These are phyloP conservation scores for Phocides pigmalion DNA, from an alignment of 1,140 invertebrate genomes.

Conservation along the genomic window DNA sequence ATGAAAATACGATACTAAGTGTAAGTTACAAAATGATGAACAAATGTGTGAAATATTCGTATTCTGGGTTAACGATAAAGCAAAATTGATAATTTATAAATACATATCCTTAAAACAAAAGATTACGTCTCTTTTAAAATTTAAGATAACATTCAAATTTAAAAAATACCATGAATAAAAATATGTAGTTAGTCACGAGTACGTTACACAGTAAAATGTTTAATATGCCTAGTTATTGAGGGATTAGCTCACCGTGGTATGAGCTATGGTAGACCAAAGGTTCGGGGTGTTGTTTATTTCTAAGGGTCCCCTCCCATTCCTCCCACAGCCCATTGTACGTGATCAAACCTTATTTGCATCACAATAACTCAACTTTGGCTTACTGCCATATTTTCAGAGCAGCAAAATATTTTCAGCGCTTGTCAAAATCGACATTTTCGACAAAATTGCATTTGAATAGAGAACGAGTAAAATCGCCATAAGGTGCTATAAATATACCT, in stretches of 20 bases:
- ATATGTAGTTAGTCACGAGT: no score
- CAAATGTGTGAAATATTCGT: no score
- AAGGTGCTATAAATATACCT: background rate
- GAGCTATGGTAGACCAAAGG: background rate
- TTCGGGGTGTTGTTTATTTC: constrained; percentile 56
- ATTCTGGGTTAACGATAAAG: no score
- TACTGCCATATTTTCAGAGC: constrained; percentile 55
- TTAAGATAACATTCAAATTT: no score
- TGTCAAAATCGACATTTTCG: constrained; percentile 1
- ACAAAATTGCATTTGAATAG: constrained; percentile 4
- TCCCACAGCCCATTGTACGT: constrained; percentile 68
- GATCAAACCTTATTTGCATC: constrained; percentile 76
- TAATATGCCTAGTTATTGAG: no score
- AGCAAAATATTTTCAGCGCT: constrained; percentile 26
- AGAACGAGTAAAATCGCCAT: background rate
- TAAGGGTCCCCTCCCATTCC: constrained; percentile 54
- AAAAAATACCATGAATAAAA: no score
- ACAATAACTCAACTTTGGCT: constrained; percentile 66
- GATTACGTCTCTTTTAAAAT: background rate
- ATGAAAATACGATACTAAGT: no score
- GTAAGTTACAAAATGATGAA: no score
- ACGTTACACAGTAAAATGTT: no score
- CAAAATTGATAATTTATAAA: no score
- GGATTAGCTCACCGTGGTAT: background rate
- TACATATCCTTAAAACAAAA: background rate